Base-by-base conservation (phyloP, 1,140 invertebrate genomes). In the Drosophila mojavensis region DNA sequence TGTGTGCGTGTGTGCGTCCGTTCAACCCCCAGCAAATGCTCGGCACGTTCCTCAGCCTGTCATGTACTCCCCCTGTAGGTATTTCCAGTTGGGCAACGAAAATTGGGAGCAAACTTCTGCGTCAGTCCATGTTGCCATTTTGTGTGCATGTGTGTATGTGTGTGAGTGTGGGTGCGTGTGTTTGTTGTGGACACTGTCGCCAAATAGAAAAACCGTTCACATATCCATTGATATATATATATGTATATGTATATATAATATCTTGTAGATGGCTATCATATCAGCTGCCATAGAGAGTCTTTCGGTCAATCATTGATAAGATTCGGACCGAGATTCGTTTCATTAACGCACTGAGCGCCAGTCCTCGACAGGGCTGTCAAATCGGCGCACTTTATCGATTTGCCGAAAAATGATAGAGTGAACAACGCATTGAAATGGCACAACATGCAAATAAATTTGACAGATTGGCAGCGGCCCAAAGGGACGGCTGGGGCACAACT, bases 131-230 rank as follows among this genome's bases (percentile, higher is more conserved):
- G 81, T 85, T 85, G 82, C 82, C 83, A 86, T 88, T 88, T 88
- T 83, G 79, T 68, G 69, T 65, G 48, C 28, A 13, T 53, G 9
- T 64, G 36, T 30, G 48, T 41, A 48, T 43, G 50, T 65, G 48
- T 33, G 36, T 63, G 10, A 45, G 36, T 45, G 48, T n/a, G 59
- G n/a, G 36, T 61, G 20, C 20, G 50, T 69, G 43, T 53, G 43
- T 60, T 73, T 85, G 70, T 71, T 83, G 80, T 84, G 78, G 77
- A 80, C 81, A 74, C 83, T 84, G 81, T 84, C 74, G 81, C 69
- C 81, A 79, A 88, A 86, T 83, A 82, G 72, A 86, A 88, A 77
- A 79, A 24, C 63, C 36, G 71, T 56, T 50, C 20, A 53, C 45
- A 64, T 54, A 60, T 62, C 63, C 39, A 65, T 69, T 62, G 68